Evolutionary conservation across 2,797 vertebrate species (phyloP).

Genomic region (Molossus alvarezi): DNA sequence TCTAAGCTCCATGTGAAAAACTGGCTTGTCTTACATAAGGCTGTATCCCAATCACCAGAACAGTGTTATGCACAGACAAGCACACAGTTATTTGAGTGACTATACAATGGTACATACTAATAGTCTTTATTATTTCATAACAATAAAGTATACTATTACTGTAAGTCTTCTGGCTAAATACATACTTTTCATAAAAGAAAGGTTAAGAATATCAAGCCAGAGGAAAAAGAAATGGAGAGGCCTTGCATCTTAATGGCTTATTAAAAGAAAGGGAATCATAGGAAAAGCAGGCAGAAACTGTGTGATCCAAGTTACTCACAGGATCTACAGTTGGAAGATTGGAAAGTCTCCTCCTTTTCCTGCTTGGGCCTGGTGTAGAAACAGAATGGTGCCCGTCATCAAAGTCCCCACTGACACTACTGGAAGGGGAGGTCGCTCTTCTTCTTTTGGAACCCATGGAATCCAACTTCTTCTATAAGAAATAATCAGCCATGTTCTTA

Average conservation of each 20-base stretch:
- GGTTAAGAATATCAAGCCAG: slow-evolving; percentile 43
- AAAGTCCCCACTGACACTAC: slow-evolving; percentile 98
- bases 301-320: slow-evolving; percentile 91
- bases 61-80: not conserved
- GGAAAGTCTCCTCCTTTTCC: slow-evolving; percentile 97
- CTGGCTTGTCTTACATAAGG: not conserved
- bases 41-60: slow-evolving; percentile 42
- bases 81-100: slow-evolving; percentile 1
- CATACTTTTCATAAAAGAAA: slow-evolving; percentile 37
- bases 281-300: slow-evolving; percentile 50
- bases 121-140: slow-evolving; percentile 39
- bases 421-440: slow-evolving; percentile 98
- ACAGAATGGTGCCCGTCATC: slow-evolving; percentile 96
- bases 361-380: slow-evolving; percentile 94
- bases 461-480: slow-evolving; percentile 93
- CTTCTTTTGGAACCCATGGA: slow-evolving; percentile 98
- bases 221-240: not conserved
- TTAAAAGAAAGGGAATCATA: not conserved
- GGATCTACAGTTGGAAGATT: slow-evolving; percentile 99
- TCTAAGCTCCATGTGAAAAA: slow-evolving; percentile 52
- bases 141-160: slow-evolving; percentile 7
- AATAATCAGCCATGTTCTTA: slow-evolving; percentile 87
- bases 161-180: slow-evolving; percentile 33
- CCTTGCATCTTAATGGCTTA: slow-evolving; percentile 40
- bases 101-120: not conserved